Evolutionary conservation across 2,113 vertebrate genomes (phyloP).

Genomic region (Pampusana beccarii): DNA sequence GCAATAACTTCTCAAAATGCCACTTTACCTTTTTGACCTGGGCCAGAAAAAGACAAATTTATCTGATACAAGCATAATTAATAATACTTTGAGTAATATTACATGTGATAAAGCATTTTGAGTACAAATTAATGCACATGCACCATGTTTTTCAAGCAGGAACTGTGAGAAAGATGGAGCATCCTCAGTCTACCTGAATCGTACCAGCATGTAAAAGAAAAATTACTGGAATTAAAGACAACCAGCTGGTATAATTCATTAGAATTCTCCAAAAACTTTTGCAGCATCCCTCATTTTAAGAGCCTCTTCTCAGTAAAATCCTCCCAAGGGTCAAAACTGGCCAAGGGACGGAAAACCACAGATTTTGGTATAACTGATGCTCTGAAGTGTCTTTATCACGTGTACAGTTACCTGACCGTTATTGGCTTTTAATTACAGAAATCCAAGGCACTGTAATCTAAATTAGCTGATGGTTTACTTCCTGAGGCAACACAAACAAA

Average conservation of each 20-base stretch:
- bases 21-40: background rate
- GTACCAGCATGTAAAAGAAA: background rate
- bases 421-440: conserved; percentile 9
- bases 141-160: background rate
- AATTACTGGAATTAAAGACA: background rate
- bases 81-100: background rate
- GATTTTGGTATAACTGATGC: background rate
- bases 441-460: background rate
- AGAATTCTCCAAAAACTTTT: background rate
- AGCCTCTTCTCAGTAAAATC: background rate
- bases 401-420: background rate
- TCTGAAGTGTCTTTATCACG: background rate
- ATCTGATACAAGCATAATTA: background rate
- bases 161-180: background rate
- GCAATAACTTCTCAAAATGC: background rate
- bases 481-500: background rate
- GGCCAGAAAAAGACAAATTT: background rate
- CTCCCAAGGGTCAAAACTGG: background rate
- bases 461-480: background rate
- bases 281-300: background rate
- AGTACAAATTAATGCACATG: fast-evolving
- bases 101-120: background rate
- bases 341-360: background rate
- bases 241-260: background rate
- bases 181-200: background rate